Evolutionary conservation across 2,797 vertebrate species (phyloP).

Genomic region (Sebastes taczanowskii): DNA sequence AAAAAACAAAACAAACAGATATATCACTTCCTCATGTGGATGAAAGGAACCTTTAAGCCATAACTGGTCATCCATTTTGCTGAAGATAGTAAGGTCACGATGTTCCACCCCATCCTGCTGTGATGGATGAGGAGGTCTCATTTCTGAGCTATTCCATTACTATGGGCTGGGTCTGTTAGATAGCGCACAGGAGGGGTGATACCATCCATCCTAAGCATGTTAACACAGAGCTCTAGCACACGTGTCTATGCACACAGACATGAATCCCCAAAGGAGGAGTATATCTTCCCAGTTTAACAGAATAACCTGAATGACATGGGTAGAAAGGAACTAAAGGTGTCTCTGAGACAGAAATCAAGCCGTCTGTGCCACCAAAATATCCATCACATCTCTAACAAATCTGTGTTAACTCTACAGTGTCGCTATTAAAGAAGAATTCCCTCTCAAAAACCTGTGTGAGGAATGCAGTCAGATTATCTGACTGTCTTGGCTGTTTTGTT

Average conservation of each 20-base stretch:
- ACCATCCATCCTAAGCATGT: constrained; percentile 20
- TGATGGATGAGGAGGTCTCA: constrained; percentile 42
- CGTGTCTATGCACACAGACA: neutral
- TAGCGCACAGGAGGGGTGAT: constrained; percentile 2
- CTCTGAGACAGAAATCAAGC: neutral
- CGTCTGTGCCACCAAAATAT: neutral
- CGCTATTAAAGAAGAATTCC: neutral
- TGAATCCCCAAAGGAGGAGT: neutral
- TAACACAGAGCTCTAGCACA: neutral
- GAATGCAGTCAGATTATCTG: neutral
- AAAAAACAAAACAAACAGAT: neutral
- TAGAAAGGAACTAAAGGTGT: neutral
- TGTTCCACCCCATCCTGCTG: constrained; percentile 4
- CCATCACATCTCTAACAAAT: neutral
- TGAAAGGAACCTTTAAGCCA: constrained; percentile 7
- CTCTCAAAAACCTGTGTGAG: neutral
- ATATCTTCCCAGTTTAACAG: neutral
- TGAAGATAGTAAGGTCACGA: constrained; percentile 8
- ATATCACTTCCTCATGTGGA: constrained; percentile 5
- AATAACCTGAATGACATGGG: neutral
- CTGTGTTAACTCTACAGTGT: neutral
- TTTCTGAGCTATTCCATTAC: constrained; percentile 32
- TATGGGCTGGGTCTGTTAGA: neutral
- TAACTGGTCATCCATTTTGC: constrained; percentile 31
- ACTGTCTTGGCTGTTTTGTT: constrained; percentile 4